Evolutionary conservation across 2,888 invertebrate species (phyloP).

Genomic region (Homarus gammarus): DNA sequence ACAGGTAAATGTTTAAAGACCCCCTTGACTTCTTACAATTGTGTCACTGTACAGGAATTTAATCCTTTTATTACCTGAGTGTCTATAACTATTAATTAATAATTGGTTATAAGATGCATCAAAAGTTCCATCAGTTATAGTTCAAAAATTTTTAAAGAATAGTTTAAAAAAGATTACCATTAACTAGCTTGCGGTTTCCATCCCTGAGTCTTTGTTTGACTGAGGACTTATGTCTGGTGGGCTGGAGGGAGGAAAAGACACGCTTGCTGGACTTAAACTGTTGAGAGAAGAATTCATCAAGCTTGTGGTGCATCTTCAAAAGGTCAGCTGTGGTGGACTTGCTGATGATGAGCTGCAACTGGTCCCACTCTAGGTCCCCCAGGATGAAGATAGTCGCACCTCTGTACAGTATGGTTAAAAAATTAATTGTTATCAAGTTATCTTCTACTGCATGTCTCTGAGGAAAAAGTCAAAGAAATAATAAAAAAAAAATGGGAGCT

Average conservation of each 20-base stretch:
- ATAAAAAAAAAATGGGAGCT: too few species aligned
- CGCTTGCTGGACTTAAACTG: conserved; percentile 97
- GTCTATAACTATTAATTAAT: too few species aligned
- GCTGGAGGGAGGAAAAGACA: conserved; percentile 86
- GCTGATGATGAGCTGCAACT: conserved; percentile 96
- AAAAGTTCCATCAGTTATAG: too few species aligned
- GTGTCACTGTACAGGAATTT: too few species aligned
- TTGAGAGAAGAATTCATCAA: conserved; percentile 98
- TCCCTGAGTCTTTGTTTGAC: conserved; percentile 76
- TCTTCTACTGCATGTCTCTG: too few species aligned
- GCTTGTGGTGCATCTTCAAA: conserved; percentile 96
- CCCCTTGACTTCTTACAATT: too few species aligned
- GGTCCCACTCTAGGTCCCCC: conserved; percentile 96
- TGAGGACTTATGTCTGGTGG: conserved; percentile 75
- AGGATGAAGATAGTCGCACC: conserved; percentile 95
- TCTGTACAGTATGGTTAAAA: too few species aligned
- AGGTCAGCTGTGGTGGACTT: conserved; percentile 98
- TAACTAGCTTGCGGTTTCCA: conserved; percentile 76
- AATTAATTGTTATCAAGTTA: too few species aligned
- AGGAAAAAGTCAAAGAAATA: too few species aligned
- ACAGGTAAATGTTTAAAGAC: too few species aligned
- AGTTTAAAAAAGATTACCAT: conserved; percentile 76
- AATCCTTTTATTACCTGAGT: too few species aligned
- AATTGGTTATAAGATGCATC: too few species aligned
- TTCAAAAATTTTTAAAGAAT: background rate